phyloP scores from a whole-genome alignment of 2,113 vertebrate genomes.

The Chroicocephalus ridibundus region DNA sequence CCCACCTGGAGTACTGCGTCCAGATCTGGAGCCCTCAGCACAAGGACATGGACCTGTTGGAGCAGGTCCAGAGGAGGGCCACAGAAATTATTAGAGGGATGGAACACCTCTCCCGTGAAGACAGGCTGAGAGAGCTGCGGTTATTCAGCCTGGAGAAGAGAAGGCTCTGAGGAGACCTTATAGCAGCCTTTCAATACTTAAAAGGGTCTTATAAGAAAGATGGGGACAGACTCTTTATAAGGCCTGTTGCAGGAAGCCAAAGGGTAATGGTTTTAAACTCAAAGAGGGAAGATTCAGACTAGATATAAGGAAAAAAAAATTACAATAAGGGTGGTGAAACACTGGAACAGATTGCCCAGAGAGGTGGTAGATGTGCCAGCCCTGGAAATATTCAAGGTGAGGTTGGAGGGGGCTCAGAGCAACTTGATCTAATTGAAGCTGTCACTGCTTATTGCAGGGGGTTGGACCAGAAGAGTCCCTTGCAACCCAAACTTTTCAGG shows the following conservation, averaged over 20 bases:
- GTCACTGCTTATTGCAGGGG: background rate
- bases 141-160: background rate
- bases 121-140: background rate
- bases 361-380: background rate
- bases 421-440: background rate
- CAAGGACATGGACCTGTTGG: background rate
- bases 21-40: background rate
- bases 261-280: background rate
- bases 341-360: background rate
- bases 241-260: background rate
- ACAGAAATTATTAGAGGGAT: background rate
- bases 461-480: background rate
- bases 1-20: background rate
- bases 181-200: background rate
- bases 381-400: background rate
- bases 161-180: background rate
- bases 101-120: background rate
- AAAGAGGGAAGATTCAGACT: background rate
- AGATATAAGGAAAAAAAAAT: background rate
- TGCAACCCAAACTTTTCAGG: background rate
- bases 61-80: background rate
- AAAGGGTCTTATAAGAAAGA: background rate
- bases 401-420: rapidly evolving
- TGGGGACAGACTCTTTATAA: background rate
- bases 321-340: background rate